Evolutionary conservation across 2,888 invertebrate genomes (phyloP), one percentile per base, ranked within the genome.

Genomic region (Xanthorhoe spadicearia): DNA sequence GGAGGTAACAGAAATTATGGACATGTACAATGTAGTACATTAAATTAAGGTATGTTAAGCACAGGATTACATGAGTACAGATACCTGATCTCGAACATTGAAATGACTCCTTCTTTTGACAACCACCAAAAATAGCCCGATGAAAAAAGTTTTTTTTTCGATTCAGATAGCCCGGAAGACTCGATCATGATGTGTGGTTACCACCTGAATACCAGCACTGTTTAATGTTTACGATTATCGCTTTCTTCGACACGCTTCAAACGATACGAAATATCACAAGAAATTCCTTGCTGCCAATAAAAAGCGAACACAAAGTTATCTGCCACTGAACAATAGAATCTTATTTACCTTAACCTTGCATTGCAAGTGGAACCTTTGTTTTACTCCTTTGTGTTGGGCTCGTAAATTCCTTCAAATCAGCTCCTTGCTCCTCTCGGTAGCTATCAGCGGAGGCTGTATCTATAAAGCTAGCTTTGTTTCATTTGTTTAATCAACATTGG

Each of bases 391-490:
- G 71, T 72, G 64, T 66, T 64, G 50, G 66, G 70, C 65, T 68
- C 71, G 74, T 72, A 75, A 75, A 76, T 77, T 77, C 71, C 65
- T 69, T 69, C 58, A 70, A 77, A 77, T 72, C 71, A 73, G 74
- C 72, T 66, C 54, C 72, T 67, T 75, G 73, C 74, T 73, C 64
- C 48, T 50, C 64, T 61, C 56, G 17, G 55, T 15, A 46, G 53
- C 19, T 56, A 58, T 55, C 50, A 46, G 50, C 10, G 50, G 48
- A 63, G 38, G 46, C 53, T 64, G 8, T 50, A 46, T 59, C 57
- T 63, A 38, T 68, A 62, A 66, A 64, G 60, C 15, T 38, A 48
- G 55, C 60, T 63, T 63, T 64, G 66, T 64, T 68, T 64, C 60
- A 54, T 67, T 66, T 66, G 60, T 54, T 51, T 59, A 48, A 60